phyloP scores from a whole-genome alignment of 2,888 invertebrate species.

The Syrphus vitripennis region DNA sequence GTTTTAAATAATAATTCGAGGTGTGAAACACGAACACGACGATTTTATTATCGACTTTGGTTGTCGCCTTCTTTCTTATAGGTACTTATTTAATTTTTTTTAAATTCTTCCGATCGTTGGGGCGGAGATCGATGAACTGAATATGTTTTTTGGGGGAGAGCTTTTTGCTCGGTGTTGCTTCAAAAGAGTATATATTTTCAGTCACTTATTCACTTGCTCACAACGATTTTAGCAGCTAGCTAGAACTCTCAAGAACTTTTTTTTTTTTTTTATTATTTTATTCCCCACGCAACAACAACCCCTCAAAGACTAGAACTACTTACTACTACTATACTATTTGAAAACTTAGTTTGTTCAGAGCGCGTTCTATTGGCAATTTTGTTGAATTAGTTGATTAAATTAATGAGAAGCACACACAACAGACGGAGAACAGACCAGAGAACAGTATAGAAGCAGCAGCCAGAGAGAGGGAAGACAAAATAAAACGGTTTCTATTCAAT shows the following conservation, averaged over 20 bases:
- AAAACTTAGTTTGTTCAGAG: not conserved
- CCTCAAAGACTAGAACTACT: constrained; percentile 2
- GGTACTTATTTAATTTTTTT: constrained; percentile 34
- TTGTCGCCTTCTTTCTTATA: not conserved
- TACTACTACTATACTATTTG: not conserved
- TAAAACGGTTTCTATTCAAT: not conserved
- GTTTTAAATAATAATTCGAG: constrained; percentile 13
- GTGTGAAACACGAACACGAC: not conserved
- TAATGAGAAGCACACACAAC: constrained; percentile 36
- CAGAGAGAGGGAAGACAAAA: not conserved
- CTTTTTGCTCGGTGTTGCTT: constrained; percentile 51
- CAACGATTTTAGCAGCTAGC: not conserved
- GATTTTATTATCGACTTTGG: not conserved
- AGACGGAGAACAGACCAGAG: not conserved
- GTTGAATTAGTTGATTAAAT: constrained; percentile 66
- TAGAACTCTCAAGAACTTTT: constrained; percentile 32
- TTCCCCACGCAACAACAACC: constrained; percentile 9
- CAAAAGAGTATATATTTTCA: constrained; percentile 27
- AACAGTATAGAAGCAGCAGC: not conserved
- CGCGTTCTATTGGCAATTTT: constrained; percentile 49
- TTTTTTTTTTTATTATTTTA: not conserved
- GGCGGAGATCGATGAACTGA: constrained; percentile 81
- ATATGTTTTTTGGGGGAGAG: constrained; percentile 65
- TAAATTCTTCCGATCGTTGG: constrained; percentile 76
- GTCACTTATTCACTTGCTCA: constrained; percentile 16